Evolutionary conservation across 2,888 invertebrate genomes (phyloP), one percentile per base, ranked within the genome.

Genomic region (Caenorhabditis plicata): DNA sequence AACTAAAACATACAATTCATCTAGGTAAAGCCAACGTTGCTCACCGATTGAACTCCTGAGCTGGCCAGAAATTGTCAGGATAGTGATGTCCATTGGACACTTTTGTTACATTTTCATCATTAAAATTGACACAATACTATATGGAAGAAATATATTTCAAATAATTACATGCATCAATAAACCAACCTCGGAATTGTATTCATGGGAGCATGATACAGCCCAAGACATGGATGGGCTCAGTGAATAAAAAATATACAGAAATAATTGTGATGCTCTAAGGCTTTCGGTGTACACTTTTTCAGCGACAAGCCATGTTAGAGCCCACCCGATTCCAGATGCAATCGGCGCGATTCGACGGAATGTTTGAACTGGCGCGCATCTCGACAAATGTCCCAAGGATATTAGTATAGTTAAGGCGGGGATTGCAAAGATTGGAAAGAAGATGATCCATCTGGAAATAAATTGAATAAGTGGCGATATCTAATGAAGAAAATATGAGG

Each of bases 31-130:
- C 15, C 33, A 33, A n/a, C 9, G 33, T 42, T 36, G 13, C 15
- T 32, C 23, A 72, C 72, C 54, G 42, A 41, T 72, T 73, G 45
- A 73, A 73, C 47, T 73, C 70, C 43, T 73, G 70, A 7, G 73
- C 68, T 17, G 73, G 70, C 73, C 73, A 73, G 47, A 62, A 68
- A 40, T 73, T 73, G 35, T 71, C 61, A 17, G 70, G 73, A 46
- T 50, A 67, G 25, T 64, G 56, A 29, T 51, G 23, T 8, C n/a
- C n/a, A n/a, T n/a, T n/a, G n/a, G n/a, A n/a, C n/a, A n/a, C n/a
- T n/a, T 40, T 44, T 20, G 67, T 51, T 0, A 53, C 39, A 35
- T 67, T 69, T 9, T 35, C 15, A 15, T 65, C 57, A 13, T 8
- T 5, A 20, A 73, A 65, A 13, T 39, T 17, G 17, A 48, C 22